Conservation (phyloP, 2,113 vertebrate species). For the Capra hircus region DNA sequence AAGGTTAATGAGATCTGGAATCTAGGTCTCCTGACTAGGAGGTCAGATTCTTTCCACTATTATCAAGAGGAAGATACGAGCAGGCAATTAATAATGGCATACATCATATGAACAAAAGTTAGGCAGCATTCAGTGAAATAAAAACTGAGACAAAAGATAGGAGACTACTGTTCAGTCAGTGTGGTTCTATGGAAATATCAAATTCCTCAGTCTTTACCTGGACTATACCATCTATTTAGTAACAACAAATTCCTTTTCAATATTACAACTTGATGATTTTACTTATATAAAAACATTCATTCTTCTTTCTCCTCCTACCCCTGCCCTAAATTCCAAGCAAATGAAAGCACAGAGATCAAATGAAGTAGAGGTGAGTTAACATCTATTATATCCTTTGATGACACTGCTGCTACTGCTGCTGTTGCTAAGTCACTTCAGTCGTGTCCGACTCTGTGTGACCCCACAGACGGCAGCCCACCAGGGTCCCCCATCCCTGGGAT, state of each 20-base stretch:
- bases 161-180: background rate
- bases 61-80: background rate
- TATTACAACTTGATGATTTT: background rate
- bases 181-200: background rate
- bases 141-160: background rate
- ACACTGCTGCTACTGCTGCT: background rate
- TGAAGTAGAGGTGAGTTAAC: background rate
- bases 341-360: conserved; percentile 23
- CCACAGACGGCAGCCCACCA: too few relatives aligned
- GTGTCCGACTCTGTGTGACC: too few relatives aligned
- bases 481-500: too few relatives aligned
- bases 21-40: background rate
- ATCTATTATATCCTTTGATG: background rate
- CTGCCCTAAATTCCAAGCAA: background rate
- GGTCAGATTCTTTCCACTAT: background rate
- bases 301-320: background rate
- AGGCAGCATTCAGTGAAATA: conserved; percentile 1
- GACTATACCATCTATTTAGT: background rate
- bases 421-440: too few relatives aligned
- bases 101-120: background rate
- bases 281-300: background rate
- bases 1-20: background rate
- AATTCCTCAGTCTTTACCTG: background rate
- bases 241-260: conserved; percentile 24
- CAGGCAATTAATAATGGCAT: background rate